A percentile compares a stretch with the other conserved stretches of the same genome.
Evolutionary conservation across 1,140 invertebrate genomes (phyloP).

Genomic region (Agrypnia vestita): DNA sequence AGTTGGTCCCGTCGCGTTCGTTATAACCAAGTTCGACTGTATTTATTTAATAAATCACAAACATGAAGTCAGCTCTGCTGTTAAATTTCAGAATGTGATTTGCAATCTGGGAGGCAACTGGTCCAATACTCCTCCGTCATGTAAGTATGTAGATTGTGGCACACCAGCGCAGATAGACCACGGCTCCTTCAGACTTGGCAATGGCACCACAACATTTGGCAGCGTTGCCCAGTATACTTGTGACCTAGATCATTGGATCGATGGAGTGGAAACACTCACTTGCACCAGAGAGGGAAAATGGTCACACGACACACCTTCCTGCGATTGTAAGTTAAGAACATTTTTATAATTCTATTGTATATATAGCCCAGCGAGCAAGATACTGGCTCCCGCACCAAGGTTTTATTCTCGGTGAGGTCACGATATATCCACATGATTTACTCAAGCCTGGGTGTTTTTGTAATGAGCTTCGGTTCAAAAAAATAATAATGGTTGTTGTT

Average conservation of each 20-base stretch:
- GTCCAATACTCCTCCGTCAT: slow-evolving; percentile 85
- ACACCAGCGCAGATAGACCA: slow-evolving; percentile 84
- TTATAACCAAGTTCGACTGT: too few relatives aligned
- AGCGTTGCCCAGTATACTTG: slow-evolving; percentile 86
- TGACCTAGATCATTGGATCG: slow-evolving; percentile 87
- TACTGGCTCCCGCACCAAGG: too few relatives aligned
- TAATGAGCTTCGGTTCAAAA: too few relatives aligned
- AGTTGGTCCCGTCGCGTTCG: too few relatives aligned
- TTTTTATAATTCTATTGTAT: too few relatives aligned
- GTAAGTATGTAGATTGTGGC: slow-evolving; percentile 91
- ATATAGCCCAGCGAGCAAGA: too few relatives aligned
- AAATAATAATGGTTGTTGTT: too few relatives aligned
- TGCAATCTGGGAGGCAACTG: slow-evolving; percentile 88
- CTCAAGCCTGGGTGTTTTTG: too few relatives aligned
- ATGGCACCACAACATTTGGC: slow-evolving; percentile 86
- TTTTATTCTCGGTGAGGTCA: too few relatives aligned
- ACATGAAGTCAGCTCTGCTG: too few relatives aligned
- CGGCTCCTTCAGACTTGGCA: slow-evolving; percentile 81
- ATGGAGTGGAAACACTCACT: slow-evolving; percentile 77
- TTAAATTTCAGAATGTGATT: slow-evolving; percentile 77
- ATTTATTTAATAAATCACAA: too few relatives aligned
- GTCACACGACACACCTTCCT: slow-evolving; percentile 88
- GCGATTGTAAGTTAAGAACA: slow-evolving; percentile 80
- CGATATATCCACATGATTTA: too few relatives aligned
- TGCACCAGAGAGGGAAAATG: slow-evolving; percentile 90